Percentiles rank a stretch among this genome's conserved stretches.
These are phyloP conservation scores for Caenorhabditis sulstoni DNA, from an alignment of 2,888 invertebrate species.

Conservation along the genomic window DNA sequence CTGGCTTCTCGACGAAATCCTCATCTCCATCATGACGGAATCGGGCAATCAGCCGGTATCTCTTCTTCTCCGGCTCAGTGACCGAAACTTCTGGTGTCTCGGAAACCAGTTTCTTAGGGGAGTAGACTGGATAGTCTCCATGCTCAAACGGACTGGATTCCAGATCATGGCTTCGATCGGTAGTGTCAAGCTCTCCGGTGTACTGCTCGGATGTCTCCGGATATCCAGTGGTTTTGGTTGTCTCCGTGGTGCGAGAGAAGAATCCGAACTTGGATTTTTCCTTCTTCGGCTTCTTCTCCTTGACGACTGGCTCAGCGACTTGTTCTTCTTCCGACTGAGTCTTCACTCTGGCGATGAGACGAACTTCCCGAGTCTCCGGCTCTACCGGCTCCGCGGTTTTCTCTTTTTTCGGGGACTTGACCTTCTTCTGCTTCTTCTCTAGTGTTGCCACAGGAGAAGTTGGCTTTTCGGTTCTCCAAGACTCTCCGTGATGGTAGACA, in stretches of 20 bases:
- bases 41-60: conserved; percentile 31
- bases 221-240: conserved; percentile 13
- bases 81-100: neutral
- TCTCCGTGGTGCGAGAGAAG: conserved; percentile 25
- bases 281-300: conserved; percentile 27
- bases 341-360: conserved; percentile 21
- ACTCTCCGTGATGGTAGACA: conserved; percentile 50
- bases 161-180: conserved; percentile 24
- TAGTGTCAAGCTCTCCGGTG: conserved; percentile 41
- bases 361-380: conserved; percentile 23
- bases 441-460: neutral
- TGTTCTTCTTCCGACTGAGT: neutral
- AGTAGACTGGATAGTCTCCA: conserved; percentile 33
- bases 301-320: conserved; percentile 2
- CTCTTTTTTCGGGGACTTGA: conserved; percentile 35
- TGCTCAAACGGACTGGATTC: conserved; percentile 29
- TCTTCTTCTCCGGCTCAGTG: neutral
- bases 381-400: conserved; percentile 35
- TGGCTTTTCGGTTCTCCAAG: conserved; percentile 26
- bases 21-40: conserved; percentile 54
- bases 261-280: conserved; percentile 38
- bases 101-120: conserved; percentile 5
- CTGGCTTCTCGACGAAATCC: conserved; percentile 50
- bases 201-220: conserved; percentile 17
- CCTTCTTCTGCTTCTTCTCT: conserved; percentile 33